Evolutionary conservation across 1,140 invertebrate species (phyloP), one percentile per base, ranked within the genome.

Genomic region (Armadillidium nasatum): DNA sequence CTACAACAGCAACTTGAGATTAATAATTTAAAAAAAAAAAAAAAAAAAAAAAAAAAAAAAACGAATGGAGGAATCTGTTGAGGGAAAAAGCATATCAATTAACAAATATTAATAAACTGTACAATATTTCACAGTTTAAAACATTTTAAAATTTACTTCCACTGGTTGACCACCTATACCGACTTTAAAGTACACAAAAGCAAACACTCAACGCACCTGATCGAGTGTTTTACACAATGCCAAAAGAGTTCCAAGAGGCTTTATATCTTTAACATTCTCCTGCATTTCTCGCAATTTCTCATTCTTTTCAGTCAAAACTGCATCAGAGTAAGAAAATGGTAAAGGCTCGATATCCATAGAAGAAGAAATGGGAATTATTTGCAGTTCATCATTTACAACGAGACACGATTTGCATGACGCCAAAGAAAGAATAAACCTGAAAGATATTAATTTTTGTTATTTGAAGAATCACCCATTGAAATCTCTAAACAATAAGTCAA

Each of bases 171-270:
- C 6, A 33, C 6, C 33, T 33, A 33, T 33, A 33, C 6, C 6
- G n/a, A 33, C 6, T 1, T 33, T 33, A 33, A 33, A 3, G 33
- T 33, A 33, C 1, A 33, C 33, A 33, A 33, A 33, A 60, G 50
- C 50, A 15, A 60, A 60, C 11, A 60, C 7, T 60, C 50, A 33
- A 86, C 82, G 82, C 82, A 89, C 91, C 86, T 99, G 96, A 84
- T 99, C 97, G 50, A 94, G 86, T 7, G 97, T 99, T 85, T 91
- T 92, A 85, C 96, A 99, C 71, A 92, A 90, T 82, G 93, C 93
- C 0, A 98, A 88, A n/a, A 99, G 87, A 13, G 89, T 89, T 11
- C 94, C 94, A 45, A 96, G 91, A 0, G 95, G 96, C 82, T 96
- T 94, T 0, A 93, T 94, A 80, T 97, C 95, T 78, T 90, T 88